A percentile compares a stretch with the other conserved stretches of the same genome.
Evolutionary conservation across 2,113 vertebrate species (phyloP).

Genomic region (Hipposideros armiger): DNA sequence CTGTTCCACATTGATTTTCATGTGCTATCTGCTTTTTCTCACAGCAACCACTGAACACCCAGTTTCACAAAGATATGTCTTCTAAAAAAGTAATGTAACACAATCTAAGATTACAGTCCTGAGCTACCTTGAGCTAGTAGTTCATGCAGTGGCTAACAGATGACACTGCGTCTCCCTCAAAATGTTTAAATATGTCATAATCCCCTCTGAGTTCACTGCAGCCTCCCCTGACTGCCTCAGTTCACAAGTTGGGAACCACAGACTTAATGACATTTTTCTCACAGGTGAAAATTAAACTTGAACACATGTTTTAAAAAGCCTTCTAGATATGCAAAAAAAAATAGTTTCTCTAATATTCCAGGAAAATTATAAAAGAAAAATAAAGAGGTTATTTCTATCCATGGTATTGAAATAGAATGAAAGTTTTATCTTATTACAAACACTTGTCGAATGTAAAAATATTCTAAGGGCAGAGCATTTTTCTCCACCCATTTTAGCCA

Average conservation of each 20-base stretch:
- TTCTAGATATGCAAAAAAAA: neutral
- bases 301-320: neutral
- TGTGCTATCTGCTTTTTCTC: neutral
- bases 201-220: neutral
- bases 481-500: neutral
- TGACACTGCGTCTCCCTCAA: neutral
- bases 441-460: neutral
- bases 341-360: neutral
- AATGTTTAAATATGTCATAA: neutral
- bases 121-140: neutral
- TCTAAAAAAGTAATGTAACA: neutral
- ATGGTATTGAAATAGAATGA: neutral
- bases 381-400: neutral
- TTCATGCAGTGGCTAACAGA: neutral
- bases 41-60: neutral
- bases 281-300: conserved; percentile 32
- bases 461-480: neutral
- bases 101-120: neutral
- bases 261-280: neutral
- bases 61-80: neutral
- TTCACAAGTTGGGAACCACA: neutral
- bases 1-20: neutral
- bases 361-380: conserved; percentile 11
- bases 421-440: conserved; percentile 8
- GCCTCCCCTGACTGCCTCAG: neutral